Percentiles rank a stretch among this genome's conserved stretches.
These are phyloP conservation scores for Lasioglossum pauxillum DNA, from an alignment of 2,888 invertebrate genomes.

Conservation along the genomic window DNA sequence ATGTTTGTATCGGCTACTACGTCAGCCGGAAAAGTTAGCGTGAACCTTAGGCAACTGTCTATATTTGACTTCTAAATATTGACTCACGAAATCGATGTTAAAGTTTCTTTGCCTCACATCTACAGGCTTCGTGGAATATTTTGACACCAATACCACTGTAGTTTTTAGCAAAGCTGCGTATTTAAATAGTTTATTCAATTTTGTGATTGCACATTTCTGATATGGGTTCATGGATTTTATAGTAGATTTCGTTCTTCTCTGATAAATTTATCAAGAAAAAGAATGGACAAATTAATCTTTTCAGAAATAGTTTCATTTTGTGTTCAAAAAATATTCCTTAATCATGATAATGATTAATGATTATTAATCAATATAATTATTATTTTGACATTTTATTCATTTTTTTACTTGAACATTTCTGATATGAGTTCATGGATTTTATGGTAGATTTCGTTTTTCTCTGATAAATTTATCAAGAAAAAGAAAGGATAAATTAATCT, in stretches of 20 bases:
- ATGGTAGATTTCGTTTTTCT: neutral
- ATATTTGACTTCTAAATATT: slow-evolving; percentile 5
- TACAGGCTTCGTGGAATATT: neutral
- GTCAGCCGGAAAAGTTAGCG: neutral
- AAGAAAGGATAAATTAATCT: no score
- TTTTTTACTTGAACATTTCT: neutral
- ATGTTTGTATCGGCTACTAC: neutral
- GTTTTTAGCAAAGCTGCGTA: neutral
- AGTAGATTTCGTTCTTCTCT: neutral
- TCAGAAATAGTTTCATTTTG: no score
- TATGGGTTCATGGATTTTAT: neutral
- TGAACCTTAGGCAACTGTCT: neutral
- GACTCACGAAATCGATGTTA: neutral
- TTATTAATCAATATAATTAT: no score
- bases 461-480: no score
- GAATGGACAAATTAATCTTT: no score
- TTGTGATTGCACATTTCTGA: neutral
- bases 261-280: no score
- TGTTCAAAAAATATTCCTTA: no score
- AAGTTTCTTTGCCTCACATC: neutral
- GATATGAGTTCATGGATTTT: neutral
- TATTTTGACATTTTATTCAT: neutral
- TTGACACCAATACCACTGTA: neutral
- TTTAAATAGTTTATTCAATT: neutral
- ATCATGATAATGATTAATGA: no score